Conservation (phyloP, 30 jellyfish, hydroid and myxozoan genomes). For the Euphysa ruthae region DNA sequence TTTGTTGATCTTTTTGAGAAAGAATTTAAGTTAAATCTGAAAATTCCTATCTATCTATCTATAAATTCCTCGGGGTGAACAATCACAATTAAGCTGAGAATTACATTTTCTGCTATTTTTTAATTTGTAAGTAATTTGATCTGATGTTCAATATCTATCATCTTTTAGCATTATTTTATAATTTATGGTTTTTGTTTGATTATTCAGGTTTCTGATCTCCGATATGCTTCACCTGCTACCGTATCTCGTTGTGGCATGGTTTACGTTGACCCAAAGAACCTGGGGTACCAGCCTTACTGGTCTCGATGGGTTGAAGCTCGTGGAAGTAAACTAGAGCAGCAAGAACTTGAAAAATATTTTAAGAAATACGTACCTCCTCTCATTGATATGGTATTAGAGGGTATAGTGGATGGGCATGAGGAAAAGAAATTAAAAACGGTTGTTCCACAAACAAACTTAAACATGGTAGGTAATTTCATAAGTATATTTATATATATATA, state of each 20-base stretch:
- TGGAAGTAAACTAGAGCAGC: conserved; percentile 58
- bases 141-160: too few species aligned
- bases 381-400: conserved; percentile 83
- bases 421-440: conserved; percentile 55
- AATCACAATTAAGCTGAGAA: too few species aligned
- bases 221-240: conserved; percentile 98
- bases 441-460: conserved; percentile 85
- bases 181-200: not conserved
- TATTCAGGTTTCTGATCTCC: conserved; percentile 80
- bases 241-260: conserved; percentile 99
- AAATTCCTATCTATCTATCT: too few species aligned
- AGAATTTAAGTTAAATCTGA: too few species aligned
- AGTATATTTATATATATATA: too few species aligned
- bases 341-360: conserved; percentile 41
- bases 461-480: conserved; percentile 68
- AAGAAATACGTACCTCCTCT: conserved; percentile 78
- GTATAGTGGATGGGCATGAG: conserved; percentile 90
- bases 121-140: too few species aligned
- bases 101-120: too few species aligned
- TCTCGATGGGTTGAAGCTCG: conserved; percentile 77
- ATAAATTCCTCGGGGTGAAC: too few species aligned
- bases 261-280: conserved; percentile 97
- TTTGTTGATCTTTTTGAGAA: too few species aligned
- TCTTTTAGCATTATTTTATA: too few species aligned
- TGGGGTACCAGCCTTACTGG: conserved; percentile 96